Conservation (phyloP, 1,140 invertebrate genomes). For the Penaeus indicus region DNA sequence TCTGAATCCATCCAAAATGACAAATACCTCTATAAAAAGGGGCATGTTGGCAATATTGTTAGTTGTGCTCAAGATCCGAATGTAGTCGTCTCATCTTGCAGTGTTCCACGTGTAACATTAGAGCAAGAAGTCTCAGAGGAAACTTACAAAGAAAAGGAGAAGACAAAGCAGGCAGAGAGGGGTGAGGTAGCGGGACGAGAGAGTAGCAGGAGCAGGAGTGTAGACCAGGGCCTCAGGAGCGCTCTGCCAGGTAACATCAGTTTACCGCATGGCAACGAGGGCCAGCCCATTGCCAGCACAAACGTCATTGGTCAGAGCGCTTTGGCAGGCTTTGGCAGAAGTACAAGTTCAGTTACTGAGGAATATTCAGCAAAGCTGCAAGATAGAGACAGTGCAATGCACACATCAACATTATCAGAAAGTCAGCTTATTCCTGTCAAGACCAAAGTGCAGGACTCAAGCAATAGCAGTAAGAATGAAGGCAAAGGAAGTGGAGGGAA, state of each 20-base stretch:
- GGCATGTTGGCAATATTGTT: not conserved
- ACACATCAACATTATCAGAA: not conserved
- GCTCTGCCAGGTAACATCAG: conserved; percentile 31
- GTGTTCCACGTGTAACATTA: conserved; percentile 44
- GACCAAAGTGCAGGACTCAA: not conserved
- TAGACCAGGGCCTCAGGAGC: conserved; percentile 7
- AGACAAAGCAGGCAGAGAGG: not conserved
- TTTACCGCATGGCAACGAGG: conserved; percentile 24
- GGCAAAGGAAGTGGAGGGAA: too few species aligned
- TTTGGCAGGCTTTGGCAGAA: conserved; percentile 13
- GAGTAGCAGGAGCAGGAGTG: not conserved
- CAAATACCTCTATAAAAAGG: not conserved
- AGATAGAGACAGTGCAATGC: not conserved
- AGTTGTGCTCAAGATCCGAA: not conserved
- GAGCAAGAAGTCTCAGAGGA: conserved; percentile 16
- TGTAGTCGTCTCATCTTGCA: conserved; percentile 24
- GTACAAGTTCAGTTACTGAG: not conserved
- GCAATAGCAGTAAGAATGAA: not conserved
- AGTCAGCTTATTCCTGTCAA: not conserved
- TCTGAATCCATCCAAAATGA: not conserved
- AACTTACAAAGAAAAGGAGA: not conserved
- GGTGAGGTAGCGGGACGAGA: not conserved
- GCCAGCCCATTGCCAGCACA: conserved; percentile 26
- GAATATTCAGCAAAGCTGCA: not conserved
- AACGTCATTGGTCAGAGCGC: conserved; percentile 35